Percentiles rank a stretch among this genome's conserved stretches.
phyloP scores from a whole-genome alignment of 1,140 invertebrate species.

The Saccostrea cuccullata region DNA sequence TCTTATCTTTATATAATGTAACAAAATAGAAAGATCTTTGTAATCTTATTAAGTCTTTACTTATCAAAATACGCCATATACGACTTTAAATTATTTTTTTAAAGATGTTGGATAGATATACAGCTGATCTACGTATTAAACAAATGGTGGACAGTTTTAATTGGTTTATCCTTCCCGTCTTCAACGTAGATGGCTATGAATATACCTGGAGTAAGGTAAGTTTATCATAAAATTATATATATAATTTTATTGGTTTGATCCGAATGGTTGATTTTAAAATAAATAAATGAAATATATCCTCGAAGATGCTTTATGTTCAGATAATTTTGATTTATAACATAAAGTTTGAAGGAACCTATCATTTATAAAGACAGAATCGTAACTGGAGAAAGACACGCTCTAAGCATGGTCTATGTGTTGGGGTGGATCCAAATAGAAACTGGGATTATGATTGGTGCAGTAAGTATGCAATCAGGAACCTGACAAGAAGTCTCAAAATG shows the following conservation, averaged over 20 bases:
- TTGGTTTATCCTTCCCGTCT: slow-evolving; percentile 77
- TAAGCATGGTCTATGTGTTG: slow-evolving; percentile 68
- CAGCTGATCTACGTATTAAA: slow-evolving; percentile 52
- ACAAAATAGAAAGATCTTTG: too few relatives aligned
- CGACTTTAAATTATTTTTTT: too few relatives aligned
- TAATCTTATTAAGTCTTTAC: too few relatives aligned
- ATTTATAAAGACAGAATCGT: slow-evolving; percentile 66
- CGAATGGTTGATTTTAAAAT: too few relatives aligned
- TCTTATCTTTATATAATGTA: too few relatives aligned
- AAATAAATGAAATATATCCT: too few relatives aligned
- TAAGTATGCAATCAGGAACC: slow-evolving; percentile 46
- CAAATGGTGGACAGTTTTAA: slow-evolving; percentile 72
- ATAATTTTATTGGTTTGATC: neutral
- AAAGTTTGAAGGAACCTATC: neutral
- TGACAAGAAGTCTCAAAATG: too few relatives aligned
- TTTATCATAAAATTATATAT: neutral
- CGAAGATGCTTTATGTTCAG: too few relatives aligned
- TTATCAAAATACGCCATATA: too few relatives aligned
- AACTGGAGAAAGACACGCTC: slow-evolving; percentile 78
- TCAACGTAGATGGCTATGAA: slow-evolving; percentile 79
- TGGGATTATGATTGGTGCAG: slow-evolving; percentile 77
- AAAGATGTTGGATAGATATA: slow-evolving; percentile 56
- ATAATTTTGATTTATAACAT: neutral
- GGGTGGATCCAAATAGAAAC: slow-evolving; percentile 79
- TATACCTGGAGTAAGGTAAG: slow-evolving; percentile 71